A percentile compares a stretch with the other conserved stretches of the same genome.
Evolutionary conservation across 1,140 invertebrate genomes (phyloP).

Genomic region (Melitaea cinxia): DNA sequence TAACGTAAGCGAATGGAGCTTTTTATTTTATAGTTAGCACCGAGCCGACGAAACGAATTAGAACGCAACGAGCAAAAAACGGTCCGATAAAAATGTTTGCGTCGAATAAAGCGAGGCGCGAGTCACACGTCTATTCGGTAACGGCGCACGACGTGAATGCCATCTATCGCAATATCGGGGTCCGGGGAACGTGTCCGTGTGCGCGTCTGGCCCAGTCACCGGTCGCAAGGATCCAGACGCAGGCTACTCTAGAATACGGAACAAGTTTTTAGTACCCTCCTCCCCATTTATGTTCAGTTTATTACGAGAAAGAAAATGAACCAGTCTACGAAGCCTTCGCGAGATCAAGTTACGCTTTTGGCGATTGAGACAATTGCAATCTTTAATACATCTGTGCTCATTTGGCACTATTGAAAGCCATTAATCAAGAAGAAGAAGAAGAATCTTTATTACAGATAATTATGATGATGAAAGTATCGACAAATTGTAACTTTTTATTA

Average conservation of each 20-base stretch:
- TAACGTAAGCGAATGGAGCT: conserved; percentile 17
- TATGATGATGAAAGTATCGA: no score
- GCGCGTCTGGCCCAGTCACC: conserved; percentile 48
- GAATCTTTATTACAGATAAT: no score
- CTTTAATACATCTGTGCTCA: not conserved
- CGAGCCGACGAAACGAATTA: conserved; percentile 42
- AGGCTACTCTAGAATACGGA: conserved; percentile 47
- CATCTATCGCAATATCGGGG: conserved; percentile 58
- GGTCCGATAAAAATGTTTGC: conserved; percentile 46
- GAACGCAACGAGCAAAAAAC: conserved; percentile 58
- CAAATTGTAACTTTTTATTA: no score
- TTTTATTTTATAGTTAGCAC: conserved; percentile 44
- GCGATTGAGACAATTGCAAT: conserved; percentile 21
- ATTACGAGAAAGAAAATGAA: conserved; percentile 45
- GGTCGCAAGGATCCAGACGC: conserved; percentile 44
- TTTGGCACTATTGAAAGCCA: no score
- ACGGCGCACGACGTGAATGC: conserved; percentile 69
- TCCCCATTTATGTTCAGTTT: conserved; percentile 41
- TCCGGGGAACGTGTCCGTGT: conserved; percentile 40
- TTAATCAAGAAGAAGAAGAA: no score
- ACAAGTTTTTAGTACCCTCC: conserved; percentile 50
- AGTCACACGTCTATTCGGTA: conserved; percentile 58
- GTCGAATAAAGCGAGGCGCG: conserved; percentile 44
- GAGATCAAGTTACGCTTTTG: conserved; percentile 26
- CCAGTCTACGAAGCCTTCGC: conserved; percentile 22